Base-by-base conservation (phyloP, 1,140 invertebrate genomes). In the Bombus confusus region DNA sequence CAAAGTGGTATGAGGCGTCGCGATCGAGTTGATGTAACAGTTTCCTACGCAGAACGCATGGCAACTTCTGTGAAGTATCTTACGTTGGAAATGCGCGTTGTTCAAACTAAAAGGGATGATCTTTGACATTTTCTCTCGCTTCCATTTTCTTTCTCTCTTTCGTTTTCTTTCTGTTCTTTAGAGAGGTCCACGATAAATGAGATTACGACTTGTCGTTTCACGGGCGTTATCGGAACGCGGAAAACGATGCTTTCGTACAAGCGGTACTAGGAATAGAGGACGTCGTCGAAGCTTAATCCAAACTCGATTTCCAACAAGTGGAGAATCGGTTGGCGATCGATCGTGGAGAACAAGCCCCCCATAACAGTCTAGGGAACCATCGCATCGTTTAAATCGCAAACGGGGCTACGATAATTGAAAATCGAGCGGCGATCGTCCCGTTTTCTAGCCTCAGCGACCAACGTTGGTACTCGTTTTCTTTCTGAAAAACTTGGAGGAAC, bases 161-260 rank as follows among this genome's bases (percentile, higher is more conserved):
- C 66, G 39, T 75, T 47, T 22, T 64, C 52, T 22, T 41, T 25
- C 41, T n/a, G 22, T 79, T 71, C 34, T 31, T 71, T 39, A 82
- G 80, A 78, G 83, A 85, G 66, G 79, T 82, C 71, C 64, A 76
- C 82, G 80, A 87, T 85, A 90, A 90, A 90, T 86, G 86, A 90
- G 88, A 90, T 90, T 90, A 90, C 89, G 82, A 87, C 47, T 82
- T 62, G 82, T 85, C 88, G 85, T 89, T 75, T 68, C 66, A 71
- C 72, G 71, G 52, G n/a, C 80, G 86, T 90, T 90, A 90, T 90
- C 83, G 72, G 80, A 39, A 69, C 28, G 77, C 80, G 87, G 68
- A 59, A 66, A 89, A 83, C 77, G 86, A 83, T 37, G 87, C 72
- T 72, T n/a, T n/a, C 80, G 80, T n/a, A n/a, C 74, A 62, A 77